phyloP scores from a whole-genome alignment of 1,140 invertebrate genomes.

The Heliconius melpomene region DNA sequence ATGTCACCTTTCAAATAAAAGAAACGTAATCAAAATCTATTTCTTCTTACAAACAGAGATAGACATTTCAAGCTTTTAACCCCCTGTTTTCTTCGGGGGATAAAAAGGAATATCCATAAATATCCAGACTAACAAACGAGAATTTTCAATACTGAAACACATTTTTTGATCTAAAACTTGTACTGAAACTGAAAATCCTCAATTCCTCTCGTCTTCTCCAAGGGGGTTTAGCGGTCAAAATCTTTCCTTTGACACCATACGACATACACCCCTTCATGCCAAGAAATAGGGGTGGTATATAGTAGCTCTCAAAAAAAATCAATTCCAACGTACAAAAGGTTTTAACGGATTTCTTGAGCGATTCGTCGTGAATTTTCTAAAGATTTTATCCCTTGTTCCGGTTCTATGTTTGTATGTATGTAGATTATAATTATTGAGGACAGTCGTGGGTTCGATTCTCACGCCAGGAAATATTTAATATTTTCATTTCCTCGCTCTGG shows the following conservation, averaged over 20 bases:
- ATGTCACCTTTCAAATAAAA: too few species aligned
- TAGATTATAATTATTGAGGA: background rate
- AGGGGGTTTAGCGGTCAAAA: slow-evolving; percentile 33
- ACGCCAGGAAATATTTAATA: too few species aligned
- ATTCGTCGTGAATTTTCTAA: background rate
- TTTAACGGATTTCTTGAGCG: background rate
- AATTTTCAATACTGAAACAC: background rate
- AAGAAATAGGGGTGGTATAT: background rate
- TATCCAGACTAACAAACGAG: background rate
- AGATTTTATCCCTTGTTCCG: slow-evolving; percentile 3
- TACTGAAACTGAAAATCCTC: background rate
- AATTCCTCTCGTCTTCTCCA: background rate
- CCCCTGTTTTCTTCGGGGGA: too few species aligned
- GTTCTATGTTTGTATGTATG: background rate
- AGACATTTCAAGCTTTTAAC: too few species aligned
- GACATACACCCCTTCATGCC: background rate
- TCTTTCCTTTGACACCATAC: slow-evolving; percentile 1
- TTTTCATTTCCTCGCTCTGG: too few species aligned
- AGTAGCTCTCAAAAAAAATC: background rate
- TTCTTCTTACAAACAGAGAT: too few species aligned
- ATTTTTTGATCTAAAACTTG: background rate
- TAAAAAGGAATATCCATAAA: too few species aligned
- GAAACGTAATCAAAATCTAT: too few species aligned
- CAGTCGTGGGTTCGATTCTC: too few species aligned
- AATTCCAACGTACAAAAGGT: background rate